Evolutionary conservation across 2,797 vertebrate species (phyloP).

Genomic region (Echiichthys vipera): DNA sequence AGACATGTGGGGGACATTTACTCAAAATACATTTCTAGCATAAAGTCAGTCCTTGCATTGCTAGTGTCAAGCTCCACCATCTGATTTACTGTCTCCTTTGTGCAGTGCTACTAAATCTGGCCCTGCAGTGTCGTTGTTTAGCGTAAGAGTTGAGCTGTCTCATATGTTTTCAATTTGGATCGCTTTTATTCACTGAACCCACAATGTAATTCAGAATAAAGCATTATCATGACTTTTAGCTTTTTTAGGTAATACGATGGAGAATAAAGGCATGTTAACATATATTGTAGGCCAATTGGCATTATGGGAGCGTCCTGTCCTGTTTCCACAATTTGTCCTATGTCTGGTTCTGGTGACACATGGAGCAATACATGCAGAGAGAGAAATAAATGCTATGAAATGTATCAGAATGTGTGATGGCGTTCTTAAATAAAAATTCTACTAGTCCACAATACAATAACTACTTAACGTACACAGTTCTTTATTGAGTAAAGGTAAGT

Average conservation of each 20-base stretch:
- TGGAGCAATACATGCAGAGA: not conserved
- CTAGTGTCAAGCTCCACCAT: not conserved
- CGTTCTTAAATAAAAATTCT: not conserved
- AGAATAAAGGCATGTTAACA: conserved; percentile 7
- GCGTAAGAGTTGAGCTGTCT: not conserved
- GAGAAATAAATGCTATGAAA: not conserved
- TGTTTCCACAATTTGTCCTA: not conserved
- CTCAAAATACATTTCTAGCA: conserved; percentile 1
- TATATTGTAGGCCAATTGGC: not conserved
- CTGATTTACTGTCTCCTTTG: not conserved
- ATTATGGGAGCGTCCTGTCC: not conserved
- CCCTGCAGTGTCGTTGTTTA: not conserved
- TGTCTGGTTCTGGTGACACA: not conserved
- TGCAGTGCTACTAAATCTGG: not conserved
- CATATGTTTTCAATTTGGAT: conserved; percentile 2
- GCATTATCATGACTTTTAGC: not conserved
- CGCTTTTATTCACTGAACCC: not conserved
- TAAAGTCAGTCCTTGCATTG: not conserved
- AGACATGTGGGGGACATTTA: conserved; percentile 5
- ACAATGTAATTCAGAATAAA: conserved; percentile 18
- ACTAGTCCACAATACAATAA: not conserved
- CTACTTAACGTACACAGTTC: not conserved
- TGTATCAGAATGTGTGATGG: not conserved
- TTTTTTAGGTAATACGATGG: conserved; percentile 11
- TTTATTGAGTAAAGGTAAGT: not conserved